Conservation (phyloP, 2,113 vertebrate species). For the Menidia beryllina region DNA sequence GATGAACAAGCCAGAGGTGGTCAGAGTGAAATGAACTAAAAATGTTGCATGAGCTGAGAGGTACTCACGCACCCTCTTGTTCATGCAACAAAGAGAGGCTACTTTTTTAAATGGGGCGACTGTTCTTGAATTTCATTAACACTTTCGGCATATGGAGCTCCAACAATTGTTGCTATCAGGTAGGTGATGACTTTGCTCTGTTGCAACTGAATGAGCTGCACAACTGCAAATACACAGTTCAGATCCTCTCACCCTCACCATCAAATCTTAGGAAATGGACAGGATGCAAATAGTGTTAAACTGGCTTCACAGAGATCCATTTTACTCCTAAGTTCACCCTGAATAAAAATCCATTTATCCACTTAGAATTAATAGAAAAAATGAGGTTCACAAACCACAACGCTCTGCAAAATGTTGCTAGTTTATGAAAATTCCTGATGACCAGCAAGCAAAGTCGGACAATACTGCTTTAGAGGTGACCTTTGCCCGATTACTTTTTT, state of each 20-base stretch:
- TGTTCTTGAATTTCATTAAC: background rate
- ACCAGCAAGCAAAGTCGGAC: background rate
- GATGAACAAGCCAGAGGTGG: background rate
- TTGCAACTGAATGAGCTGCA: too few relatives aligned
- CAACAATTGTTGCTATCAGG: background rate
- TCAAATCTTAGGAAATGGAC: background rate
- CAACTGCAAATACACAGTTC: too few relatives aligned
- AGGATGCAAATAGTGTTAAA: background rate
- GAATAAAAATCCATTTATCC: background rate
- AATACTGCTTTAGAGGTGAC: background rate
- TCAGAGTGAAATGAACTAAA: background rate
- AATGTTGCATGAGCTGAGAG: background rate
- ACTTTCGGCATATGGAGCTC: background rate
- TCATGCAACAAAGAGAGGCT: background rate
- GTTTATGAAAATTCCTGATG: background rate
- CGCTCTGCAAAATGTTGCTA: background rate
- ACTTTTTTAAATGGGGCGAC: background rate
- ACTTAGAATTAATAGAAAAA: background rate
- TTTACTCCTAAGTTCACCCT: background rate
- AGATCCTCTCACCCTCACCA: too few relatives aligned
- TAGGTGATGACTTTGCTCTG: background rate
- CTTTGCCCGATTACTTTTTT: background rate
- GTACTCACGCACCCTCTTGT: background rate
- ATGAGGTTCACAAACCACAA: background rate
- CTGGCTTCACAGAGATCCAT: background rate